Evolutionary conservation across 2,113 vertebrate species (phyloP).

Genomic region (Mormyrus lacerda): DNA sequence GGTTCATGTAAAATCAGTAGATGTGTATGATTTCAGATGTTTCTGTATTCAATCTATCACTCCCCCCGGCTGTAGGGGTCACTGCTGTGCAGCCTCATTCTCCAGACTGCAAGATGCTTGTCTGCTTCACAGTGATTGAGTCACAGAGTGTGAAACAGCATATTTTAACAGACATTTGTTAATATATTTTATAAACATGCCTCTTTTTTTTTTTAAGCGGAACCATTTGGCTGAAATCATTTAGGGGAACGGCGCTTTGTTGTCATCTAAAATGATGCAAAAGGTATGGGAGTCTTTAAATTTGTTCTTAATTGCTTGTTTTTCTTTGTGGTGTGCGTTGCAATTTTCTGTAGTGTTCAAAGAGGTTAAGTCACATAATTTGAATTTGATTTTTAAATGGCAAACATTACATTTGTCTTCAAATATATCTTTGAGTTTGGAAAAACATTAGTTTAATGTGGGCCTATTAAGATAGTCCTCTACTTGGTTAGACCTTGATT

Average conservation of each 20-base stretch:
- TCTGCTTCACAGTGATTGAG: not conserved
- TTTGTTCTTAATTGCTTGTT: not conserved
- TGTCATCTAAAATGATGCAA: conserved; percentile 38
- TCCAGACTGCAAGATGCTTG: not conserved
- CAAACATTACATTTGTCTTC: not conserved
- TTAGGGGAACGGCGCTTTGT: conserved; percentile 14
- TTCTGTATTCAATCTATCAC: not conserved
- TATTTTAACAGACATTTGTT: conserved; percentile 1
- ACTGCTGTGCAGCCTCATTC: not conserved
- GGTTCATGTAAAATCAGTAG: not conserved
- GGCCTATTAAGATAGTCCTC: not conserved
- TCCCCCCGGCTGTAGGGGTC: not conserved
- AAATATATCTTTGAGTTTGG: not conserved
- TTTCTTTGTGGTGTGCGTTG: not conserved
- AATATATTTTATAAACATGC: not conserved
- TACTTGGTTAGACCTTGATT: not conserved
- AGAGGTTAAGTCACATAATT: not conserved
- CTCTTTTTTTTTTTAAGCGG: not conserved
- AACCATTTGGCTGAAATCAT: conserved; percentile 9
- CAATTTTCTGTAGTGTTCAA: not conserved
- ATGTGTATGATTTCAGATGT: not conserved
- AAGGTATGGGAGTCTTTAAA: conserved; percentile 30
- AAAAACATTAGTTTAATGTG: not conserved
- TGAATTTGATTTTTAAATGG: not conserved
- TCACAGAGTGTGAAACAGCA: not conserved